Conservation (phyloP, 2,888 invertebrate genomes). For the Calameuta filiformis region DNA sequence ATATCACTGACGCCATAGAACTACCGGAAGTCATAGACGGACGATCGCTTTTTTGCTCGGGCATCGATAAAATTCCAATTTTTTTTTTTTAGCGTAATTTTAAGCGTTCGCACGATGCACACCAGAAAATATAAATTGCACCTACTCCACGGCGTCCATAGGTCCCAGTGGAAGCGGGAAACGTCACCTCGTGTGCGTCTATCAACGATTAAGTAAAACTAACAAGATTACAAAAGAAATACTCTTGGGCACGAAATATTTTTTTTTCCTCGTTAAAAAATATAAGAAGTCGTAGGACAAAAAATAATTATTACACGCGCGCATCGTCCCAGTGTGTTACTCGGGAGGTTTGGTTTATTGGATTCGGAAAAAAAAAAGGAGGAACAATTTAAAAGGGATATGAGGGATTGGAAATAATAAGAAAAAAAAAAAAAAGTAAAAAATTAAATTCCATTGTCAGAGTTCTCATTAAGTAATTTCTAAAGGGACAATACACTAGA, state of each 20-base stretch:
- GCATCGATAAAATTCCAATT: background rate
- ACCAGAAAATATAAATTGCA: background rate
- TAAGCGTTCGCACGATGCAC: background rate
- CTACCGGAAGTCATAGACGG: background rate
- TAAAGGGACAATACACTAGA: background rate
- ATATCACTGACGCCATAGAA: background rate
- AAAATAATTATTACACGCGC: too few relatives aligned
- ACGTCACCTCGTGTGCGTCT: background rate
- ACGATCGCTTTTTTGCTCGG: background rate
- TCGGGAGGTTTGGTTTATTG: background rate
- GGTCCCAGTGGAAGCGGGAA: background rate
- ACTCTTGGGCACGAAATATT: too few relatives aligned
- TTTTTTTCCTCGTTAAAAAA: too few relatives aligned
- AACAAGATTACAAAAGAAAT: background rate
- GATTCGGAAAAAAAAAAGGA: background rate
- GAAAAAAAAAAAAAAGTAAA: background rate
- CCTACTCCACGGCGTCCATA: background rate
- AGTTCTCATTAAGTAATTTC: background rate
- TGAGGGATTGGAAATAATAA: too few relatives aligned
- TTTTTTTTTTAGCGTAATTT: background rate
- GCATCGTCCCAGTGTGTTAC: too few relatives aligned
- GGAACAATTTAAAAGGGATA: too few relatives aligned
- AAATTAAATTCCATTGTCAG: background rate
- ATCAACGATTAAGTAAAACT: background rate
- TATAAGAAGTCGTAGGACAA: too few relatives aligned